Conservation (phyloP, 2,797 vertebrate genomes). For the Siniperca obscura region DNA sequence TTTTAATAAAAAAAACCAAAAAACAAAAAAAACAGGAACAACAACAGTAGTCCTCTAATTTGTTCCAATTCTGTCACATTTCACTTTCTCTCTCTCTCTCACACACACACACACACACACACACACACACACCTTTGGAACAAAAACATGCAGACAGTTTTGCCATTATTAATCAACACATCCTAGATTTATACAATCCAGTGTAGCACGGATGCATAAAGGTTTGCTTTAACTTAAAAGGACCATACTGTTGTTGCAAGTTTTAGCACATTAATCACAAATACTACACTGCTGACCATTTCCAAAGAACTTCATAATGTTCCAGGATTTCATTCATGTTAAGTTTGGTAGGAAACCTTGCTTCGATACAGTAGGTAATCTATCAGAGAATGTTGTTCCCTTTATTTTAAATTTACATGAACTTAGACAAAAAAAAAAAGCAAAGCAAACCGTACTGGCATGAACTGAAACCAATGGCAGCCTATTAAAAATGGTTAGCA, state of each 20-base stretch:
- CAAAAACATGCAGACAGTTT: conserved; percentile 63
- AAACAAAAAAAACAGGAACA: conserved; percentile 15
- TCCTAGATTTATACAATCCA: conserved; percentile 67
- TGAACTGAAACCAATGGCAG: not conserved
- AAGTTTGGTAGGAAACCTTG: not conserved
- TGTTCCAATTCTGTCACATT: conserved; percentile 39
- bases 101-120: conserved; percentile 43
- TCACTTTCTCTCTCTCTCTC: conserved; percentile 18
- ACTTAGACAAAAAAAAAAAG: not conserved
- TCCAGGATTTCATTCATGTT: conserved; percentile 8
- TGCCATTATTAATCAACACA: conserved; percentile 55
- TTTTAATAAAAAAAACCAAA: conserved; percentile 73
- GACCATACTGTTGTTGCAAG: conserved; percentile 21
- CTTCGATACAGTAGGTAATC: not conserved
- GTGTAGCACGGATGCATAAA: conserved; percentile 58
- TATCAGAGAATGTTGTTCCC: not conserved
- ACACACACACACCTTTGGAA: conserved; percentile 59
- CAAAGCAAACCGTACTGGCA: not conserved
- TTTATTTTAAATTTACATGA: conserved; percentile 14
- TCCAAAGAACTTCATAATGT: not conserved
- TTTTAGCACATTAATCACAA: conserved; percentile 54
- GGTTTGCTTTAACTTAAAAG: conserved; percentile 39
- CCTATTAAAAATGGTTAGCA: conserved; percentile 21
- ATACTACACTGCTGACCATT: conserved; percentile 4
- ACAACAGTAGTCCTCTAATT: conserved; percentile 49